Base-by-base conservation (phyloP, 1,140 invertebrate genomes). In the Drosophila seguyi region DNA sequence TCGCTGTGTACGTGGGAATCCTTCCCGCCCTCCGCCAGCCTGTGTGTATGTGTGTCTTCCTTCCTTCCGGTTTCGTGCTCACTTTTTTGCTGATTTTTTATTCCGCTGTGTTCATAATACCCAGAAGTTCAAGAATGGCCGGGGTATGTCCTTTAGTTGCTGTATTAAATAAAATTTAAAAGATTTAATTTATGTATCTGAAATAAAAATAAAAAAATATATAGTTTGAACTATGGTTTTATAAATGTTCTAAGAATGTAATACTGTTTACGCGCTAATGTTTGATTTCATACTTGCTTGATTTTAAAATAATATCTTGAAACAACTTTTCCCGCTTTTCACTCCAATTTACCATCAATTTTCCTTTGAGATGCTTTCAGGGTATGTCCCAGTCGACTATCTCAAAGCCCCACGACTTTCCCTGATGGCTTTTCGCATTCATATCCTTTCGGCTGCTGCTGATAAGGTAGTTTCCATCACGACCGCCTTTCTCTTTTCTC, bases 41-140 rank as follows among this genome's bases (percentile, higher is more conserved):
- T 62, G 45, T 68, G 20, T 66, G 67, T 87, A 68, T 87, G 75
- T 78, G 80, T 75, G 61, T 65, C 61, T 91, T 91, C 77, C 84
- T 85, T 88, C 88, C 88, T 91, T 91, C 88, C 88, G 88, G 88
- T 84, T 91, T 81, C 87, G 57, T 88, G 72, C 80, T 83, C 66
- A 75, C 72, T 76, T 61, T 72, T 73, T 62, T 57, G 57, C 60
- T 56, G 61, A 58, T 55, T 74, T 78, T 59, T 67, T 44, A 59
- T 77, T 34, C 34, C 44, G 38, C 36, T 76, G 7, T 31, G 25
- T 18, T 13, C 29, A 14, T 45, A 13, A n/a, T 20, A 50, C 22
- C 44, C 31, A 38, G 14, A 14, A 16, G 20, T 29, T 65, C 2
- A 14, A 39, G 22, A 20, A 39, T 14, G 27, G 3, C 16, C 13